Percentiles rank a stretch among this genome's conserved stretches.
Evolutionary conservation across 2,888 invertebrate genomes (phyloP).

Genomic region (Ashinkailepas kermadecensis): DNA sequence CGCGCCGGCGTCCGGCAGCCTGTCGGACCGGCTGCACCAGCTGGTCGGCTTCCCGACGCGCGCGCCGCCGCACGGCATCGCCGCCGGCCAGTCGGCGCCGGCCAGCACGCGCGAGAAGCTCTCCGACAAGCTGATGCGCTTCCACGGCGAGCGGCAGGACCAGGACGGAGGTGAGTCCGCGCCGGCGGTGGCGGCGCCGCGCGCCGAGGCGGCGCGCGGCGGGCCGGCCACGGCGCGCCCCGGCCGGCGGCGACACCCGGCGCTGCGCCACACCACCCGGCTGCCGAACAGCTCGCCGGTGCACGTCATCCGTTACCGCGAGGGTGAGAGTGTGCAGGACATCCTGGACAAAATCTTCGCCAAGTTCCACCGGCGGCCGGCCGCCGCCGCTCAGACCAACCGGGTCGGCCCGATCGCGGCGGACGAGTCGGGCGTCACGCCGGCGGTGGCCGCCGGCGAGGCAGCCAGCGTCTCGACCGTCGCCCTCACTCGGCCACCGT

Average conservation of each 20-base stretch:
- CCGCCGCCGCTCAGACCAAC: no score
- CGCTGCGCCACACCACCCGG: background rate
- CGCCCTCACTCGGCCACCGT: background rate
- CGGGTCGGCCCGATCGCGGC: background rate
- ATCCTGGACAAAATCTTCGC: constrained; percentile 36
- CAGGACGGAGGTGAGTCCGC: background rate
- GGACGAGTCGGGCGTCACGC: background rate
- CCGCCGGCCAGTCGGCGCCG: no score
- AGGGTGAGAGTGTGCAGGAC: constrained; percentile 37
- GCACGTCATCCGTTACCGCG: constrained; percentile 36
- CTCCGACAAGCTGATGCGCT: constrained; percentile 17
- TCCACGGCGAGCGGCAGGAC: background rate
- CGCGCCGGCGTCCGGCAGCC: background rate
- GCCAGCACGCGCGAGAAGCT: background rate
- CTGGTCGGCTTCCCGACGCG: background rate
- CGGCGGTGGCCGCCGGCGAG: background rate
- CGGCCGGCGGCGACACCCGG: background rate
- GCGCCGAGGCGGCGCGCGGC: background rate
- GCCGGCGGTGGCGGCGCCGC: background rate
- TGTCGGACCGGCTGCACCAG: background rate
- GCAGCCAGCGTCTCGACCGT: background rate
- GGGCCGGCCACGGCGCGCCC: background rate
- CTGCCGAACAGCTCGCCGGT: constrained; percentile 35
- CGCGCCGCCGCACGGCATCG: background rate
- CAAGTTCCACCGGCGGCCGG: background rate